These are phyloP conservation scores for Mimachlamys varia DNA, from an alignment of 2,888 invertebrate species.

Conservation along the genomic window DNA sequence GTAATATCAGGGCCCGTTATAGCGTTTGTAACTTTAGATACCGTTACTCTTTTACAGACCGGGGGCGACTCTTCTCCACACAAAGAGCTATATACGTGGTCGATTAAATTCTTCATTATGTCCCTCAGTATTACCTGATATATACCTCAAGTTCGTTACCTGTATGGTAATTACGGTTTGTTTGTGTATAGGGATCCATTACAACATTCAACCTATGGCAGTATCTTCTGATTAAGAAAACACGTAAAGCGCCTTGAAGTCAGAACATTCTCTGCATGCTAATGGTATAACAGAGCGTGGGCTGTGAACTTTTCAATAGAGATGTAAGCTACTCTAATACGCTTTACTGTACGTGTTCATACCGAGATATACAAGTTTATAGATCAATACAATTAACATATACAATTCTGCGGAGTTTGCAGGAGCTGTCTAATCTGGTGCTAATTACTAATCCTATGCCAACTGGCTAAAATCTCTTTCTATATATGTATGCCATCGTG, in stretches of 20 bases:
- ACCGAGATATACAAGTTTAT: no score
- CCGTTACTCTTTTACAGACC: not conserved
- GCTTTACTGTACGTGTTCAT: no score
- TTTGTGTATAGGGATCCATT: not conserved
- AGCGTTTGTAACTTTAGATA: not conserved
- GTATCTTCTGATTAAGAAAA: slow-evolving; percentile 1
- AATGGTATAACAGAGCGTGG: no score
- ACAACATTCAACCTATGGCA: not conserved
- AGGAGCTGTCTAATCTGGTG: no score
- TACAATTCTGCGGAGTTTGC: no score
- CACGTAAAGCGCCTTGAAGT: not conserved
- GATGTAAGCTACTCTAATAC: no score
- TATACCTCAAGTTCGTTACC: not conserved
- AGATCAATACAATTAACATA: no score
- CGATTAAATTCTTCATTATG: not conserved
- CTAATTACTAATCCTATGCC: no score
- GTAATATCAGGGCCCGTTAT: not conserved
- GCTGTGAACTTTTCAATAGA: no score
- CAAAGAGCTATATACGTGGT: not conserved
- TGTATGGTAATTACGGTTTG: not conserved
- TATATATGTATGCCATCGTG: no score
- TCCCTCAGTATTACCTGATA: not conserved
- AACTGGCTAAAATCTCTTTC: no score
- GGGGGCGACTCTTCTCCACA: not conserved
- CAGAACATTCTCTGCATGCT: no score